Evolutionary conservation across 2,797 vertebrate species (phyloP), one percentile per base, ranked within the genome.

Genomic region (Erethizon dorsatum): DNA sequence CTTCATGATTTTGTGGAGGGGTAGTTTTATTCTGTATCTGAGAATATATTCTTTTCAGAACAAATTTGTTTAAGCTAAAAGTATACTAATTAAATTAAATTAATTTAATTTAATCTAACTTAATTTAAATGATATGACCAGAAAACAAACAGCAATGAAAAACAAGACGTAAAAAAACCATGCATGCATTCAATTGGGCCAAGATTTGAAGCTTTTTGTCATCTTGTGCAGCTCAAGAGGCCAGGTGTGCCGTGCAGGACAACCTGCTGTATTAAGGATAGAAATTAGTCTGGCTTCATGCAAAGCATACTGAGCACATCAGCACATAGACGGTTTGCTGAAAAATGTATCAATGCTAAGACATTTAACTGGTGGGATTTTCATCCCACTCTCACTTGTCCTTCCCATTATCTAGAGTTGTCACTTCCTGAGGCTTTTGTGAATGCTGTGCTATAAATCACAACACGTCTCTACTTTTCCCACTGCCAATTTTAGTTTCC

Each of bases 261-360:
- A 73, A 20, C 28, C 57, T 95, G 89, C 91, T 41, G 75, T 26
- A 93, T 45, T 77, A 87, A 69, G 47, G 33, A 93, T 89, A 92
- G 95, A 96, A 94, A 91, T 95, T 95, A 92, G 56, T 92, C n/a
- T 79, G 33, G 91, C 92, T 96, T 93, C 37, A 92, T 80, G 93
- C 47, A 90, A 94, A 77, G 47, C 37, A 71, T 65, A 31, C n/a
- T 95, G 83, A 57, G 47, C 83, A 69, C 73, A 47, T 89, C 73
- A 95, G 47, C 33, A 93, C 3, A n/a, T 33, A 78, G 45, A 80
- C 11, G 5, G 24, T 86, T 85, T 90, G 67, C 7, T 87, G 41
- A 83, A 90, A 94, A 91, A 94, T 41, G n/a, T 80, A 41, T 93
- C 73, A 83, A n/a, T 28, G 50, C 45, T 28, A 78, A 94, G 85